Percentiles rank a stretch among this genome's conserved stretches.
These are phyloP conservation scores for Ochotona curzoniae DNA, from an alignment of 2,113 vertebrate species.

Conservation along the genomic window DNA sequence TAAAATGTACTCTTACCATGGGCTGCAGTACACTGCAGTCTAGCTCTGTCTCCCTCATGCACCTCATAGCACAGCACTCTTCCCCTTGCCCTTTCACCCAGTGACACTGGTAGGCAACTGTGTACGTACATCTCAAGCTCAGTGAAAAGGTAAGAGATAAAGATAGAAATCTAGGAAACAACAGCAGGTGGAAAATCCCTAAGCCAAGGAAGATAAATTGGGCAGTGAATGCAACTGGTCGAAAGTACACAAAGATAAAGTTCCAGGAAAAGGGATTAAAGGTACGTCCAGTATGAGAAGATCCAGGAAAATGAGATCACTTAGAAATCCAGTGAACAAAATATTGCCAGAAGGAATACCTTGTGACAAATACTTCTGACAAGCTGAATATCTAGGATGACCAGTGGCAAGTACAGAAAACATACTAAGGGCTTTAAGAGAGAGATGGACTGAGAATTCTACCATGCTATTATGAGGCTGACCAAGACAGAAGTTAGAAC, in stretches of 20 bases:
- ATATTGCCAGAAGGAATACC: neutral
- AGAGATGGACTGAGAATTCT: neutral
- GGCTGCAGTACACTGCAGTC: neutral
- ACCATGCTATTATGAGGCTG: neutral
- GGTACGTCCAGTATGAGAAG: neutral
- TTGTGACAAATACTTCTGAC: neutral
- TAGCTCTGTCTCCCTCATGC: neutral
- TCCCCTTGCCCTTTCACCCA: neutral
- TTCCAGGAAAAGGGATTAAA: neutral
- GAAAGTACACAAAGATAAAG: neutral
- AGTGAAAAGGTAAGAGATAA: neutral
- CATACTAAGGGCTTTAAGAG: neutral
- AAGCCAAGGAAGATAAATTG: slow-evolving; percentile 1
- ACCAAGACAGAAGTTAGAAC: neutral
- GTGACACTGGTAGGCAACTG: neutral
- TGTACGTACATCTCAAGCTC: neutral
- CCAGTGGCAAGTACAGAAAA: neutral
- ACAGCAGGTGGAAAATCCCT: neutral
- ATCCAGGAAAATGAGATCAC: neutral
- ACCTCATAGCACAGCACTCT: neutral
- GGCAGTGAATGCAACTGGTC: neutral
- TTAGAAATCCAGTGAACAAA: neutral
- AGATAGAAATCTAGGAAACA: neutral
- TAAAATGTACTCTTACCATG: neutral
- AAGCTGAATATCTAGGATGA: neutral